phyloP scores from a whole-genome alignment of 2,797 vertebrate species.

The Peromyscus nudipes region DNA sequence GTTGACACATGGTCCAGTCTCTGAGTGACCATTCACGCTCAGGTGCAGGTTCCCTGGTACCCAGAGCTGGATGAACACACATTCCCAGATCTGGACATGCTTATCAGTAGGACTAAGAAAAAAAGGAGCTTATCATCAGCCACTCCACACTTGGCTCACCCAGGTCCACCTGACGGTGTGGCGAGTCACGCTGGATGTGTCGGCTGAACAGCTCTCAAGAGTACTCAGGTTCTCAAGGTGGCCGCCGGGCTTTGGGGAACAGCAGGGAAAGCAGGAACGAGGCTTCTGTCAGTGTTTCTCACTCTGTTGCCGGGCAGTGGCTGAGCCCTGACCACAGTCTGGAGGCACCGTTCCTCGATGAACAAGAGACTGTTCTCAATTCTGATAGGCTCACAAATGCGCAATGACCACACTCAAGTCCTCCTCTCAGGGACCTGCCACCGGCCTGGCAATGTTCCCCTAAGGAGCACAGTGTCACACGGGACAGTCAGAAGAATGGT shows the following conservation, averaged over 20 bases:
- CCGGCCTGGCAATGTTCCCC: background rate
- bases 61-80: background rate
- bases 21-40: background rate
- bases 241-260: background rate
- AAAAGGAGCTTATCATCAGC: background rate
- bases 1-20: rapidly evolving
- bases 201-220: background rate
- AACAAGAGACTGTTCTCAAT: background rate
- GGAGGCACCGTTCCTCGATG: background rate
- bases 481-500: background rate
- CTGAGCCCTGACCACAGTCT: background rate
- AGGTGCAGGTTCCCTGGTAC: background rate
- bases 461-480: rapidly evolving
- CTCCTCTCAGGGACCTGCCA: background rate
- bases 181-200: too few species aligned
- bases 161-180: background rate
- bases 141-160: background rate
- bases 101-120: background rate
- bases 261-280: background rate
- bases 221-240: background rate
- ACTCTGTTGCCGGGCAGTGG: background rate
- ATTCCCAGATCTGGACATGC: background rate
- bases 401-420: rapidly evolving
- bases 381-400: background rate
- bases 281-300: background rate